A percentile compares a stretch with the other conserved stretches of the same genome.
phyloP scores from a whole-genome alignment of 2,888 invertebrate genomes.

The Sericinus montela region DNA sequence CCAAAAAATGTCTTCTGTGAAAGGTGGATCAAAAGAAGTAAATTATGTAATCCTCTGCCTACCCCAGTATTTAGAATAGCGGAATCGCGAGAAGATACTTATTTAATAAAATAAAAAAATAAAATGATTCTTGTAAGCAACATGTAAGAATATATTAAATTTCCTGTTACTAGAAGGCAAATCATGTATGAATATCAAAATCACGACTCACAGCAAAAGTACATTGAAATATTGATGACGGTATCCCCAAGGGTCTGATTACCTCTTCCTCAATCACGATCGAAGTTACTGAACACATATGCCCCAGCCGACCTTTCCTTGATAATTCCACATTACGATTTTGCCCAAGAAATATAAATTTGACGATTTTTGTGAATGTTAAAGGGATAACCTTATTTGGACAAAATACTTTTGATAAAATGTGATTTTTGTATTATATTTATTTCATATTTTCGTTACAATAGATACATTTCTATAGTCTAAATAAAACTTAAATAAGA shows the following conservation, averaged over 20 bases:
- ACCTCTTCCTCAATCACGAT: not conserved
- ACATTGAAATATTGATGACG: not conserved
- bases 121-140: too few species aligned
- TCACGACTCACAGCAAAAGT: not conserved
- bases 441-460: not conserved
- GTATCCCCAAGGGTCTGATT: not conserved
- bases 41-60: too few species aligned
- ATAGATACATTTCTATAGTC: too few species aligned
- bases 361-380: not conserved
- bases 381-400: not conserved
- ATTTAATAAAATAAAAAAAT: too few species aligned
- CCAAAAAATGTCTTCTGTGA: too few species aligned
- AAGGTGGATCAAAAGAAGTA: too few species aligned
- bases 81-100: too few species aligned
- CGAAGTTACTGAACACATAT: slow-evolving; percentile 1
- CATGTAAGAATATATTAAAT: too few species aligned
- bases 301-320: not conserved
- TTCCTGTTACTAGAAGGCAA: too few species aligned
- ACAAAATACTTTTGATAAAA: not conserved
- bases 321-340: slow-evolving; percentile 1
- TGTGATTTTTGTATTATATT: not conserved
- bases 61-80: too few species aligned
- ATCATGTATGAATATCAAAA: not conserved
- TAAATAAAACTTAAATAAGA: too few species aligned
- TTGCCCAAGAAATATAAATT: slow-evolving; percentile 1